Evolutionary conservation across 2,888 invertebrate species (phyloP).

Genomic region (Pheosia gnoma): DNA sequence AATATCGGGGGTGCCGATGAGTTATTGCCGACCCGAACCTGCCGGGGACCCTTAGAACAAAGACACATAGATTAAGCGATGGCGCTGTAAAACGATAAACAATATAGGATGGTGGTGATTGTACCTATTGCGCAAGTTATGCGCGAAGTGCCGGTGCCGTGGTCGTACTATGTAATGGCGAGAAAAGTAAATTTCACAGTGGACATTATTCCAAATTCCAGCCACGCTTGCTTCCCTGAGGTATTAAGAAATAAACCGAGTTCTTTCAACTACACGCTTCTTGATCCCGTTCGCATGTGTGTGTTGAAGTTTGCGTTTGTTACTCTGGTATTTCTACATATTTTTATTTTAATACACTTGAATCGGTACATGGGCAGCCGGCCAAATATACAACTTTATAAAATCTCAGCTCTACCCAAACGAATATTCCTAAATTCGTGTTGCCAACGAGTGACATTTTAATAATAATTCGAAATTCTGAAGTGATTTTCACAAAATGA

Average conservation of each 20-base stretch:
- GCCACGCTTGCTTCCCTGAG: constrained; percentile 39
- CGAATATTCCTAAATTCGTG: constrained; percentile 57
- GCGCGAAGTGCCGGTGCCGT: background rate
- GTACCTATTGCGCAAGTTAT: background rate
- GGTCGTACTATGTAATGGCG: no score
- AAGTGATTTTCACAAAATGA: constrained; percentile 25
- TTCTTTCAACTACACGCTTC: constrained; percentile 58
- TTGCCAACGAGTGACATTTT: constrained; percentile 45
- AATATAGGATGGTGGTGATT: constrained; percentile 36
- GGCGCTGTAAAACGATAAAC: constrained; percentile 49
- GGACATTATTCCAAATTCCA: constrained; percentile 57
- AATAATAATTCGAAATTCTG: constrained; percentile 33
- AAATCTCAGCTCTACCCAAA: constrained; percentile 60
- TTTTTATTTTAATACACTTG: constrained; percentile 69
- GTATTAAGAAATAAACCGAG: constrained; percentile 65
- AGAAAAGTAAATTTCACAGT: constrained; percentile 51
- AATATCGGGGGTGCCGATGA: constrained; percentile 56
- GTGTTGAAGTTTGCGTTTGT: constrained; percentile 74
- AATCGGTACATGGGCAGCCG: constrained; percentile 63
- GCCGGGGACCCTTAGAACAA: constrained; percentile 51
- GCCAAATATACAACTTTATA: constrained; percentile 76
- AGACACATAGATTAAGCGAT: constrained; percentile 57
- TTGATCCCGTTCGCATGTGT: constrained; percentile 62
- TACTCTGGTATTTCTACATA: constrained; percentile 65
- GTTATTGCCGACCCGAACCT: constrained; percentile 51